These are phyloP conservation scores for Aplodontia rufa DNA, from an alignment of 2,113 vertebrate genomes.

Conservation along the genomic window DNA sequence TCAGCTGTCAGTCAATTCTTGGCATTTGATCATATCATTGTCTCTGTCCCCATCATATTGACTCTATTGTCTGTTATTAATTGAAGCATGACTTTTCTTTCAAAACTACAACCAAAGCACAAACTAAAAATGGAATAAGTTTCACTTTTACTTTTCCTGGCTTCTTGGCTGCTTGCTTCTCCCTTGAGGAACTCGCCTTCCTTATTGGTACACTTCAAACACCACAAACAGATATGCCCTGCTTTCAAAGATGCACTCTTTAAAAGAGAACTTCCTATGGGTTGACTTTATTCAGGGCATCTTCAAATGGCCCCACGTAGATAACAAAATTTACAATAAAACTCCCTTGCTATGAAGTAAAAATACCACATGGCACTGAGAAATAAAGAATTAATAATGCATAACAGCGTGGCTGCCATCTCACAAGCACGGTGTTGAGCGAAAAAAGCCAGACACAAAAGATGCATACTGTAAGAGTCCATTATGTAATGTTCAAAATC, in stretches of 20 bases:
- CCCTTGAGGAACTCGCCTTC: not conserved
- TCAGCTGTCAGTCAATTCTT: constrained; percentile 78
- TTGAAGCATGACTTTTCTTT: constrained; percentile 77
- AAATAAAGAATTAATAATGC: not conserved
- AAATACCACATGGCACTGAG: not conserved
- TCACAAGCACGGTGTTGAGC: not conserved
- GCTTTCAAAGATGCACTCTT: constrained; percentile 26
- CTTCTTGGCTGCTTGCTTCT: not conserved
- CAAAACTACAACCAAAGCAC: constrained; percentile 59
- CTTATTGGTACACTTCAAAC: constrained; percentile 1
- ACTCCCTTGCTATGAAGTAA: not conserved
- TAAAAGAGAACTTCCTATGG: not conserved
- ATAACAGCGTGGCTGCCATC: not conserved
- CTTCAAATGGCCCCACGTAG: constrained; percentile 28
- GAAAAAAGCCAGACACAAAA: not conserved
- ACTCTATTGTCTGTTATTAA: constrained; percentile 75
- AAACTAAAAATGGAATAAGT: constrained; percentile 54
- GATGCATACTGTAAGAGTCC: not conserved
- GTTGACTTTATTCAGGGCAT: not conserved
- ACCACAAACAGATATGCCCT: not conserved
- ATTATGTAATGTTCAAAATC: constrained; percentile 10
- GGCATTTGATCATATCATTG: constrained; percentile 76
- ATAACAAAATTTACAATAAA: constrained; percentile 14
- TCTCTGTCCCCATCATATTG: constrained; percentile 69
- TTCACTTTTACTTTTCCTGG: constrained; percentile 44